These are phyloP conservation scores for Tachyglossus aculeatus DNA, from an alignment of 2,797 vertebrate species.

Conservation along the genomic window DNA sequence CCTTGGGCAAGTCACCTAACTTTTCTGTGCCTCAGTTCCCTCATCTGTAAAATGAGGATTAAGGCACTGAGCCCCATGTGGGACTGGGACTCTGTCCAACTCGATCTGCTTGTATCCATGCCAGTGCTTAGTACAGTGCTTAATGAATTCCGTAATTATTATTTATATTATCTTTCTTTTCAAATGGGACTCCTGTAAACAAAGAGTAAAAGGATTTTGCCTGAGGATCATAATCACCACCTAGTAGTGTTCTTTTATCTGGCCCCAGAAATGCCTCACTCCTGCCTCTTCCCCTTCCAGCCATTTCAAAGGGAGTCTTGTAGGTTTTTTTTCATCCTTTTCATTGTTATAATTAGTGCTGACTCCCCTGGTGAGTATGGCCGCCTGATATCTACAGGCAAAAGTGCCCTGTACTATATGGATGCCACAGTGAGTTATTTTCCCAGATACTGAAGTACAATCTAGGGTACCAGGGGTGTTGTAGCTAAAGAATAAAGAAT, in stretches of 20 bases:
- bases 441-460: background rate
- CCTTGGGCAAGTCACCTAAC: too few relatives aligned
- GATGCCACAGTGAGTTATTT: slow-evolving; percentile 25
- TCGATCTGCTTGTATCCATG: too few relatives aligned
- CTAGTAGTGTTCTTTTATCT: slow-evolving; percentile 42
- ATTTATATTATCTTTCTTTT: slow-evolving; percentile 30
- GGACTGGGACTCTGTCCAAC: too few relatives aligned
- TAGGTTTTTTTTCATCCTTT: too few relatives aligned
- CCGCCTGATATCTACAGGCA: slow-evolving; percentile 24
- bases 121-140: too few relatives aligned
- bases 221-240: slow-evolving; percentile 52
- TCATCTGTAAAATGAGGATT: too few relatives aligned
- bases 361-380: slow-evolving; percentile 18
- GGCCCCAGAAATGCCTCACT: slow-evolving; percentile 53
- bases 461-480: background rate
- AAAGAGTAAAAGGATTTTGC: slow-evolving; percentile 61
- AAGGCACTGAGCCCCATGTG: too few relatives aligned
- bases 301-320: too few relatives aligned
- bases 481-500: too few relatives aligned
- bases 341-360: slow-evolving; percentile 45
- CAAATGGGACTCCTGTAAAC: slow-evolving; percentile 39
- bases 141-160: too few relatives aligned
- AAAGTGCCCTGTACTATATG: background rate
- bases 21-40: too few relatives aligned
- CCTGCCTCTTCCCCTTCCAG: slow-evolving; percentile 49